Conservation (phyloP, 1,140 invertebrate genomes). For the Metopolophium dirhodum region DNA sequence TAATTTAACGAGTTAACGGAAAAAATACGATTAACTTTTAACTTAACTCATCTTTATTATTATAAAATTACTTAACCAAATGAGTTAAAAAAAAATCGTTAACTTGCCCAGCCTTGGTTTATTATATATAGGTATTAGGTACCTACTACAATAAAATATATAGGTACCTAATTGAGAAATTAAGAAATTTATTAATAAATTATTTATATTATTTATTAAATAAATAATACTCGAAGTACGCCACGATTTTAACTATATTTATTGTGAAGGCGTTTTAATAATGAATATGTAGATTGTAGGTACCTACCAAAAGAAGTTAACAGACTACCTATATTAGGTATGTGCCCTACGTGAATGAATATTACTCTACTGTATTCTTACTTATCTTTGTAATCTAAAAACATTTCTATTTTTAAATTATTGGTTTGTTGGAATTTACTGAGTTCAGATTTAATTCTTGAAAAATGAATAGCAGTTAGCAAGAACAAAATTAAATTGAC, state of each 20-base stretch:
- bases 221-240: background rate
- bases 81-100: no score
- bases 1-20: no score
- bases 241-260: background rate
- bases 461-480: slow-evolving; percentile 69
- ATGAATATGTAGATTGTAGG: background rate
- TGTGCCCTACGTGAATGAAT: no score
- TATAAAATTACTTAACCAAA: no score
- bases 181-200: no score
- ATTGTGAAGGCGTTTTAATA: background rate
- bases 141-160: no score
- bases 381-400: slow-evolving; percentile 71
- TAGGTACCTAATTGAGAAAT: background rate
- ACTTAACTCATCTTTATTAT: no score
- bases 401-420: slow-evolving; percentile 64
- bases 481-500: slow-evolving; percentile 73
- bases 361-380: slow-evolving; percentile 62
- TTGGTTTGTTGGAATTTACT: slow-evolving; percentile 68
- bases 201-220: no score
- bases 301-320: background rate
- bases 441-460: slow-evolving; percentile 76
- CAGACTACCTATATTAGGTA: no score
- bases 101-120: no score
- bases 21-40: no score
- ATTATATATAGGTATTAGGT: no score